Evolutionary conservation across 2,797 vertebrate genomes (phyloP), one percentile per base, ranked within the genome.

Genomic region (Chelon labrosus): DNA sequence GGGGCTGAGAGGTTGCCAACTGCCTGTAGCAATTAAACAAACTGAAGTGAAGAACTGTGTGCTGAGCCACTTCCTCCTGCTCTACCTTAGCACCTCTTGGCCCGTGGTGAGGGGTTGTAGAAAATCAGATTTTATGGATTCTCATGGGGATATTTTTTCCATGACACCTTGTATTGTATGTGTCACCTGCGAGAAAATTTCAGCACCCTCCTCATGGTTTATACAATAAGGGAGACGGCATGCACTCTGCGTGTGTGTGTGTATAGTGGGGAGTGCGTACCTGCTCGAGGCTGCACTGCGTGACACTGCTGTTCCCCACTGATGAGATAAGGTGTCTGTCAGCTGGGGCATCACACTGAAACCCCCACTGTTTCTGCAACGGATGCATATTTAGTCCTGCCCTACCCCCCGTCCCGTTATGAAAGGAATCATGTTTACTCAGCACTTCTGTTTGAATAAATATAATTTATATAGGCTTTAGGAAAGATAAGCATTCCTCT

Each of bases 271-370:
- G 59, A 62, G 60, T 49, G 41, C 42, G 11, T 56, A 50, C 42
- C 79, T 67, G 79, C 79, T 83, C 0, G 55, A 72, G 71, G 73
- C 76, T 62, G 70, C 62, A 20, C 70, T 69, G 72, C 46, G 19
- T 87, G 88, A 80, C 80, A 72, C 71, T 71, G 72, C 72, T 78
- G 58, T 72, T 89, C 57, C 84, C 80, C 72, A n/a, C 64, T 80
- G 87, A 90, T 84, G 79, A 82, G 88, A 91, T 89, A 85, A 90
- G 76, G 75, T 72, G 65, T 70, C 78, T 86, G 85, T 92, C 88
- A 92, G 78, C 86, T 68, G 73, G 79, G 73, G 75, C 76, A 62
- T 83, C 73, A 72, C 83, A 87, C 44, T 80, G 64, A 77, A 81
- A 65, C 82, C 75, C 79, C 70, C 50, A 37, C 65, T 74, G 84